Percentiles rank a stretch among this genome's conserved stretches.
These are phyloP conservation scores for Pediacus dermestoides DNA, from an alignment of 2,888 invertebrate genomes.

Conservation along the genomic window DNA sequence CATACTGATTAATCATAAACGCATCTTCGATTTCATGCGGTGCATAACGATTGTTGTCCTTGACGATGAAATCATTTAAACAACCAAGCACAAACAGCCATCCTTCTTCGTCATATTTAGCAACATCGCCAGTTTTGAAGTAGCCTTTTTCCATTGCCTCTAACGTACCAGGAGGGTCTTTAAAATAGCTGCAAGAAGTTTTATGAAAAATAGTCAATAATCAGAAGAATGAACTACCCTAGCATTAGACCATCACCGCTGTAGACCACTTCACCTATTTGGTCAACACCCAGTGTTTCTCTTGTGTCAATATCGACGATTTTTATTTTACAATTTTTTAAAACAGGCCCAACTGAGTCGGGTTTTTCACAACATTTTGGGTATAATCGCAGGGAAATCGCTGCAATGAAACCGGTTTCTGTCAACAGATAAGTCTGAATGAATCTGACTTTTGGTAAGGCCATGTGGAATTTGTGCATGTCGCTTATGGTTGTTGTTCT, in stretches of 20 bases:
- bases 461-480: conserved; percentile 27
- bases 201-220: conserved; percentile 6
- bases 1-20: conserved; percentile 33
- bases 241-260: conserved; percentile 38
- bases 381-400: conserved; percentile 27
- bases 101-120: conserved; percentile 36
- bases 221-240: no score
- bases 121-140: conserved; percentile 42
- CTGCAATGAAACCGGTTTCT: conserved; percentile 37
- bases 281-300: conserved; percentile 26
- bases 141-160: conserved; percentile 31
- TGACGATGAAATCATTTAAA: conserved; percentile 33
- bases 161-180: conserved; percentile 28
- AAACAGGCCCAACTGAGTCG: conserved; percentile 33
- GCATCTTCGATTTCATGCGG: conserved; percentile 36
- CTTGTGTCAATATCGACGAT: conserved; percentile 34
- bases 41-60: conserved; percentile 22
- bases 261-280: conserved; percentile 38
- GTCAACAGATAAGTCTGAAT: conserved; percentile 35
- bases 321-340: conserved; percentile 33
- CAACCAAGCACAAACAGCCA: conserved; percentile 40
- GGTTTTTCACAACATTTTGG: conserved; percentile 24
- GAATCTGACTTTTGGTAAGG: conserved; percentile 33
- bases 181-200: conserved; percentile 35
- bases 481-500: conserved; percentile 30